Evolutionary conservation across 2,113 vertebrate species (phyloP).

Genomic region (Vicugna pacos): DNA sequence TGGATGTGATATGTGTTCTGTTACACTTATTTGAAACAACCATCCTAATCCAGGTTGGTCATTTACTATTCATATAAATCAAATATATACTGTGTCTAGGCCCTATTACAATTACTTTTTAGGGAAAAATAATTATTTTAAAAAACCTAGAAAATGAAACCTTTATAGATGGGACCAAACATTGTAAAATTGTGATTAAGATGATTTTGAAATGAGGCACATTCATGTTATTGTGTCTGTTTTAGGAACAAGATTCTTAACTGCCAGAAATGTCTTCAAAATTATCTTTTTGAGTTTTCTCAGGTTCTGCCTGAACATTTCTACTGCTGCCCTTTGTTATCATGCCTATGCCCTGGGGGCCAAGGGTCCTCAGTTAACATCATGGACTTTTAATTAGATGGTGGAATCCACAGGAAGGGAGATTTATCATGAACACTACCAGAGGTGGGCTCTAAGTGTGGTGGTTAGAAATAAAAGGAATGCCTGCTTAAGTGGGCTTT

Average conservation of each 20-base stretch:
- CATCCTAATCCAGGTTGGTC: background rate
- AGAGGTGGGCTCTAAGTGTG: background rate
- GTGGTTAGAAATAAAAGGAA: background rate
- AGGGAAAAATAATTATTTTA: background rate
- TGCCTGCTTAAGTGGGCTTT: background rate
- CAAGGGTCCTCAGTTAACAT: background rate
- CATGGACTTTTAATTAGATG: rapidly evolving
- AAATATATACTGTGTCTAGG: background rate
- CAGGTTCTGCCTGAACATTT: too few species aligned
- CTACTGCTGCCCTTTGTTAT: background rate
- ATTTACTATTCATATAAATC: background rate
- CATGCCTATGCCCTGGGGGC: background rate
- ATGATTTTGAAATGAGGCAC: background rate
- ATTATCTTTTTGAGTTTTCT: background rate
- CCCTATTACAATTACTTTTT: background rate
- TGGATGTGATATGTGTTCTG: background rate
- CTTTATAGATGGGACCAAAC: background rate
- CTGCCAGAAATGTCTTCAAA: background rate
- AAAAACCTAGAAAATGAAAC: background rate
- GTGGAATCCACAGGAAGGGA: background rate
- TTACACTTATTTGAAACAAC: background rate
- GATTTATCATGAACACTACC: background rate
- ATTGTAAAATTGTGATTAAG: background rate
- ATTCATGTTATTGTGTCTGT: background rate
- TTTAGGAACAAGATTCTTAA: background rate